Evolutionary conservation across 2,888 invertebrate genomes (phyloP).

Genomic region (Pseudeuparius sepicola): DNA sequence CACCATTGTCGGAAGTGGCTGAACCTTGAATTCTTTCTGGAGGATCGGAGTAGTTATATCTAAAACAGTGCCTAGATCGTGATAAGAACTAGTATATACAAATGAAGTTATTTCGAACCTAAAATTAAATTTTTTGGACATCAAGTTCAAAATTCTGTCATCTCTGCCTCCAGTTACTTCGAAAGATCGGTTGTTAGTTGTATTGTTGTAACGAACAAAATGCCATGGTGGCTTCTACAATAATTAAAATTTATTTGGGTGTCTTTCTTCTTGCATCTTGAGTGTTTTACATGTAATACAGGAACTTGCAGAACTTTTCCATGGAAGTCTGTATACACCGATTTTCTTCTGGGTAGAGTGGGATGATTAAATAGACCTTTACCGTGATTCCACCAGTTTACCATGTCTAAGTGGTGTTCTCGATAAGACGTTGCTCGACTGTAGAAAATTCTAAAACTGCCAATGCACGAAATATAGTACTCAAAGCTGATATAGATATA

Average conservation of each 20-base stretch:
- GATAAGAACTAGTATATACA: too few relatives aligned
- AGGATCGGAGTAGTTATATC: conserved; percentile 61
- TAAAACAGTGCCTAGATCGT: conserved; percentile 30
- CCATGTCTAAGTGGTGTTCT: conserved; percentile 48
- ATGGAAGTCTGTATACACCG: conserved; percentile 56
- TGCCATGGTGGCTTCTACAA: conserved; percentile 62
- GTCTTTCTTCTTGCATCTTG: too few relatives aligned
- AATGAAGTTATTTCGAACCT: conserved; percentile 39
- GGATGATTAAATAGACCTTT: conserved; percentile 55
- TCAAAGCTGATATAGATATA: not conserved
- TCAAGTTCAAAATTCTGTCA: conserved; percentile 53
- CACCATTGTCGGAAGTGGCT: conserved; percentile 50
- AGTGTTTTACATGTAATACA: conserved; percentile 64
- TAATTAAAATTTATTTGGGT: conserved; percentile 8
- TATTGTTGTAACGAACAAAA: conserved; percentile 56
- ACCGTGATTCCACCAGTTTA: conserved; percentile 63
- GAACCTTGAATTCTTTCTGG: conserved; percentile 65
- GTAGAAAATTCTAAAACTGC: conserved; percentile 60
- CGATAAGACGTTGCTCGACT: conserved; percentile 57
- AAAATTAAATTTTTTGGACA: conserved; percentile 60
- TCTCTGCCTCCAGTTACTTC: conserved; percentile 62
- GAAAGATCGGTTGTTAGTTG: conserved; percentile 31
- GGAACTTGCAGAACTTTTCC: conserved; percentile 57
- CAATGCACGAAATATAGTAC: conserved; percentile 14
- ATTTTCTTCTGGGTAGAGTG: conserved; percentile 48